Evolutionary conservation across 2,797 vertebrate species (phyloP), one percentile per base, ranked within the genome.

Genomic region (Sebastes steindachneri): DNA sequence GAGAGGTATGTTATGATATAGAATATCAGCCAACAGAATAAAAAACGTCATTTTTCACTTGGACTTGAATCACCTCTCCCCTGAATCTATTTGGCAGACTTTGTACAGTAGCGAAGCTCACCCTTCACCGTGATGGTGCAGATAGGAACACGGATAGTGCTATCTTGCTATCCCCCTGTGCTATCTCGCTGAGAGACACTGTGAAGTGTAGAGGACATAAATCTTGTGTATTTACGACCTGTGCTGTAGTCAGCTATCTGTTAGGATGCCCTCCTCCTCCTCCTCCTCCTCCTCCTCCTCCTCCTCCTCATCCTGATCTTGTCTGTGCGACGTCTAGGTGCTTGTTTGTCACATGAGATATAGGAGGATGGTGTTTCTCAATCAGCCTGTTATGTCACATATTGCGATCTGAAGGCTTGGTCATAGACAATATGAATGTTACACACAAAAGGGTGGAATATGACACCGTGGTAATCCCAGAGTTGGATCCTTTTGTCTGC

Each of bases 181-280:
- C 88, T 93, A 94, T 93, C 91, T 93, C 78, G 53, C 89, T n/a
- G 53, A 84, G 82, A 93, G 91, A 90, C 90, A 89, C 82, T 69
- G 74, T 73, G 85, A 85, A 81, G 68, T 83, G 90, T 85, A 68
- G 85, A 79, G 92, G 79, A 94, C 93, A 94, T 95, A 91, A 92
- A 93, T 95, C 93, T 83, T 88, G 73, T 89, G 88, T 93, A 95
- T 95, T 94, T 95, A 95, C 88, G 87, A 91, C 89, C 87, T 76
- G 78, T 93, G 93, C 94, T 95, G 92, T 81, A 93, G 93, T 95
- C 95, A 95, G 95, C 93, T 90, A 91, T 94, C 94, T 94, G 90
- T 95, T 93, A 90, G 86, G 86, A 86, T 81, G 84, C 86, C 66
- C 86, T 85, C 77, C 87, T 35, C 31, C 9, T 31, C 80, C 77